Conservation (phyloP, 2,888 invertebrate species). For the Dicyrtomina minuta region DNA sequence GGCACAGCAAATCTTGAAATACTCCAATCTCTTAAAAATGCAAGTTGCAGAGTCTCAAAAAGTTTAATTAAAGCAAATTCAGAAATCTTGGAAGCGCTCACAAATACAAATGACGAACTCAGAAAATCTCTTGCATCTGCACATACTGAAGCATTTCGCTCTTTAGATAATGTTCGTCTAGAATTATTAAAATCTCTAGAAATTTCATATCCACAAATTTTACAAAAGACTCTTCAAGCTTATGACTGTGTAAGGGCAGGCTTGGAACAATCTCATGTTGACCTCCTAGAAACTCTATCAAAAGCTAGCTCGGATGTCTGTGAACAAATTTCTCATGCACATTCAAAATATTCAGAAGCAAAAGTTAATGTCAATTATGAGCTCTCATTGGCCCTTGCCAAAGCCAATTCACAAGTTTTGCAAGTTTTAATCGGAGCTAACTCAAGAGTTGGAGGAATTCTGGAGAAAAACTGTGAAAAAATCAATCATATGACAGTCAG, state of each 20-base stretch:
- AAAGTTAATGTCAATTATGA: conserved; percentile 25
- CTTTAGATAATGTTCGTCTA: not conserved
- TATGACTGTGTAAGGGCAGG: conserved; percentile 5
- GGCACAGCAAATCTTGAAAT: conserved; percentile 24
- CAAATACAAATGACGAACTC: conserved; percentile 20
- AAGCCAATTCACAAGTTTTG: conserved; percentile 21
- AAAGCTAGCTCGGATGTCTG: conserved; percentile 5
- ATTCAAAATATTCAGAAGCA: conserved; percentile 18
- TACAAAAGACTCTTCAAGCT: not conserved
- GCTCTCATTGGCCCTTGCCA: conserved; percentile 9
- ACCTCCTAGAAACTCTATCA: conserved; percentile 13
- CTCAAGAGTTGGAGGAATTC: conserved; percentile 1
- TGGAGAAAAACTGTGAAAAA: conserved; percentile 16
- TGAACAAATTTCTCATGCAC: conserved; percentile 16
- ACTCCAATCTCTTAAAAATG: conserved; percentile 16
- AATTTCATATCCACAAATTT: conserved; percentile 8
- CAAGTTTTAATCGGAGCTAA: conserved; percentile 20
- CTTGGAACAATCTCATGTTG: conserved; percentile 1
- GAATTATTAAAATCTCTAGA: conserved; percentile 1
- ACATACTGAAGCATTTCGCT: conserved; percentile 1
- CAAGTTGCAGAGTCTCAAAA: conserved; percentile 24
- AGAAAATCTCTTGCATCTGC: not conserved
- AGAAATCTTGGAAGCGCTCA: conserved; percentile 14
- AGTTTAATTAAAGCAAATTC: conserved; percentile 17
- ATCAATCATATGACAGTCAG: not conserved